Percentiles rank a stretch among this genome's conserved stretches.
phyloP scores from a whole-genome alignment of 2,797 vertebrate species.

The Aplochiton taeniatus region DNA sequence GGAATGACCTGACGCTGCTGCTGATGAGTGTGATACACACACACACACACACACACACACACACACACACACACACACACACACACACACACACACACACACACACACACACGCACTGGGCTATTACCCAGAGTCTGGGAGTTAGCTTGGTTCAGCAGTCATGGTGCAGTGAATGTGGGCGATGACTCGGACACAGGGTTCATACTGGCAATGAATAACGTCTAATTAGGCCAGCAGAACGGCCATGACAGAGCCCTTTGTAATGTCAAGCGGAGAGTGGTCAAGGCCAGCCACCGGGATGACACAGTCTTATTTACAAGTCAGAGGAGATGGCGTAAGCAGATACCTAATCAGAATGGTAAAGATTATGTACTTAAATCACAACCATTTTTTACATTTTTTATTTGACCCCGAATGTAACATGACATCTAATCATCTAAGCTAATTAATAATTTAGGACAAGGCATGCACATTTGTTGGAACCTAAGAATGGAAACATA shows the following conservation, averaged over 20 bases:
- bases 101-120: no score
- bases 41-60: no score
- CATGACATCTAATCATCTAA: no score
- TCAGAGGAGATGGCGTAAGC: not conserved
- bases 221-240: constrained; percentile 54
- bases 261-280: constrained; percentile 41
- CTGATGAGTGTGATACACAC: constrained; percentile 11
- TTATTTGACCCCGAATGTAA: no score
- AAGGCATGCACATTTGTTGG: no score
- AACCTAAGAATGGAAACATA: no score
- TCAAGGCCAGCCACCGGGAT: constrained; percentile 26
- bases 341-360: not conserved
- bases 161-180: constrained; percentile 5
- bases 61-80: no score
- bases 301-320: not conserved
- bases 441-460: no score
- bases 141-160: not conserved
- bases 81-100: no score
- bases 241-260: constrained; percentile 39
- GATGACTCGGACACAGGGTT: constrained; percentile 18
- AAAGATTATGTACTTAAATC: not conserved
- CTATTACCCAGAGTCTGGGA: no score
- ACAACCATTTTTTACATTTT: constrained; percentile 1
- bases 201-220: constrained; percentile 56
- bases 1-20: constrained; percentile 18